Percentiles rank a stretch among this genome's conserved stretches.
These are phyloP conservation scores for Mormyrus proboscirostris DNA, from an alignment of 2,797 vertebrate genomes.

Conservation along the genomic window DNA sequence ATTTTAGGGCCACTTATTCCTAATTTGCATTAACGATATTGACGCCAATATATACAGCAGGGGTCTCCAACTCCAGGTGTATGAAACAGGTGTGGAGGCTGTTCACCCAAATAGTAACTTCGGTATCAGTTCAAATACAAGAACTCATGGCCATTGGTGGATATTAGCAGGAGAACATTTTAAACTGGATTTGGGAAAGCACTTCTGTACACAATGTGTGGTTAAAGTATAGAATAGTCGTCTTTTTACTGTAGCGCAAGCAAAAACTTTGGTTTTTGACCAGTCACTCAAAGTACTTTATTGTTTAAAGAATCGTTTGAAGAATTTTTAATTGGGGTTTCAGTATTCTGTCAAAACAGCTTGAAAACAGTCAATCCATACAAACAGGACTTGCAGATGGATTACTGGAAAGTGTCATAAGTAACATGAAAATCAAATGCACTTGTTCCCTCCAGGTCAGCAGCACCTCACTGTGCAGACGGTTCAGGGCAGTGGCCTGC, in stretches of 20 bases:
- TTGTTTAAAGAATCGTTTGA: background rate
- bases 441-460: conserved; percentile 66
- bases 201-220: too few species aligned
- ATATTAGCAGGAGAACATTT: too few species aligned
- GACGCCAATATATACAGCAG: background rate
- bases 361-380: background rate
- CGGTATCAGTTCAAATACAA: too few species aligned
- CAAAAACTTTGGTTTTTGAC: background rate
- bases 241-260: too few species aligned
- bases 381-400: background rate
- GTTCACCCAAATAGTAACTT: too few species aligned
- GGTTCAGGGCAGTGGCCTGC: conserved; percentile 79
- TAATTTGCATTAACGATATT: background rate
- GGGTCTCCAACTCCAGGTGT: too few species aligned
- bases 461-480: conserved; percentile 92
- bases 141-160: too few species aligned
- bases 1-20: background rate
- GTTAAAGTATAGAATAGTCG: too few species aligned
- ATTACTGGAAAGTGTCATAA: background rate
- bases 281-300: background rate
- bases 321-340: background rate
- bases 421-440: background rate
- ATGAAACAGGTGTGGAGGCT: too few species aligned
- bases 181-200: too few species aligned
- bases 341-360: background rate